Evolutionary conservation across 2,113 vertebrate species (phyloP), one percentile per base, ranked within the genome.

Genomic region (Pungitius pungitius): DNA sequence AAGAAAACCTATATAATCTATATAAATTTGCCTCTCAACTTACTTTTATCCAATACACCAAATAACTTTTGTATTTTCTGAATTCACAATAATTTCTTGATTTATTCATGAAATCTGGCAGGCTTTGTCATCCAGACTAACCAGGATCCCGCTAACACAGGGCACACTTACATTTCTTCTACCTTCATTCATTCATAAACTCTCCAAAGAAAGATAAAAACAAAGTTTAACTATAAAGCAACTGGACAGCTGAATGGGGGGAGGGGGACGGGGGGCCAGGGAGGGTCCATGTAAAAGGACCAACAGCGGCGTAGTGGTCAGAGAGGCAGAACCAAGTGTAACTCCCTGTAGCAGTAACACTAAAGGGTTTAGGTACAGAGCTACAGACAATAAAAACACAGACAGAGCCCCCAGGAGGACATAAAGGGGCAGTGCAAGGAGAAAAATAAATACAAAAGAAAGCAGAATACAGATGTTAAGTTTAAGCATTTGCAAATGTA

Each of bases 381-480:
- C 27, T 39, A 66, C 33, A 75, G 43, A 73, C 59, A 66, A 58
- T 76, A 49, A 87, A 85, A 82, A 83, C 70, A 62, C 69, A 3
- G 67, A 74, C 24, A 72, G 55, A 77, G 56, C 37, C 59, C 30
- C 73, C 51, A 45, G 45, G 42, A 77, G 40, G 60, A 80, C 40
- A 72, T 14, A 69, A 69, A 61, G 65, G 10, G 52, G 80, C 75
- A 80, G 71, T 72, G 80, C 54, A 43, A 82, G 85, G 84, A 85
- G 61, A 88, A 87, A 85, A 90, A 88, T 85, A 87, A 82, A 89
- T 85, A 86, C 70, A 78, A 81, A 22, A 77, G n/a, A 73, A 73
- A 64, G 47, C 64, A 42, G 49, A 75, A 81, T 71, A 80, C 68
- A 76, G 54, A 74, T 81, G 75, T 27, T 47, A 43, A 39, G 27